These are phyloP conservation scores for Napeogenes inachia DNA, from an alignment of 2,888 invertebrate genomes.

Conservation along the genomic window DNA sequence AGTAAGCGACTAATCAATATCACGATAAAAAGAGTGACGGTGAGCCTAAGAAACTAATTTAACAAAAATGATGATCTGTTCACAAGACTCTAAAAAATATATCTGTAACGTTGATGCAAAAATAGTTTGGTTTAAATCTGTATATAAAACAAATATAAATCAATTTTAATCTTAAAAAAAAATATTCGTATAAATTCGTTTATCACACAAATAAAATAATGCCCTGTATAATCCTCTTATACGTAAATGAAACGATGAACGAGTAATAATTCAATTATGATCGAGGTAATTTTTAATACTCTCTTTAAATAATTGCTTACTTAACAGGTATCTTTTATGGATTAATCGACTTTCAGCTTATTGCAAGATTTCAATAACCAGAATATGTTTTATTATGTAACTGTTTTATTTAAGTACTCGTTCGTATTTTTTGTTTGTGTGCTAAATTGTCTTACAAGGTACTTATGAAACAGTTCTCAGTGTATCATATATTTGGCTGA, in stretches of 20 bases:
- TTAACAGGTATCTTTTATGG: background rate
- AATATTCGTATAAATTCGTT: background rate
- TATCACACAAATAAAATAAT: conserved; percentile 3
- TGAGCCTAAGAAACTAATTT: too few species aligned
- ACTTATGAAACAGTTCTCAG: background rate
- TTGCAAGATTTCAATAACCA: too few species aligned
- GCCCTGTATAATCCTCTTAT: conserved; percentile 3
- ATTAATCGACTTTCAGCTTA: background rate
- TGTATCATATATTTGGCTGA: conserved; percentile 24
- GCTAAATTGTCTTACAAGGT: too few species aligned
- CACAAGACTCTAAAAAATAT: too few species aligned
- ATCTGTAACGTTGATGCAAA: too few species aligned
- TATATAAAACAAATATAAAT: background rate
- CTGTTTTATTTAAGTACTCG: too few species aligned
- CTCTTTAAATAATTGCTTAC: background rate
- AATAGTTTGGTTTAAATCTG: too few species aligned
- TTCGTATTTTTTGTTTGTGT: too few species aligned
- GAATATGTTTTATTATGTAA: too few species aligned
- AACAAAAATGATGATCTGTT: too few species aligned
- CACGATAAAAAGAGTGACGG: too few species aligned
- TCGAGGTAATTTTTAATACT: background rate
- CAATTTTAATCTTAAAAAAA: background rate
- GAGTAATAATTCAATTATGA: conserved; percentile 1
- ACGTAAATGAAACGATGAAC: background rate
- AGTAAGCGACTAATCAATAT: too few species aligned